Percentiles rank a stretch among this genome's conserved stretches.
Conservation (phyloP, 1,140 invertebrate genomes). For the Macrobrachium rosenbergii region DNA sequence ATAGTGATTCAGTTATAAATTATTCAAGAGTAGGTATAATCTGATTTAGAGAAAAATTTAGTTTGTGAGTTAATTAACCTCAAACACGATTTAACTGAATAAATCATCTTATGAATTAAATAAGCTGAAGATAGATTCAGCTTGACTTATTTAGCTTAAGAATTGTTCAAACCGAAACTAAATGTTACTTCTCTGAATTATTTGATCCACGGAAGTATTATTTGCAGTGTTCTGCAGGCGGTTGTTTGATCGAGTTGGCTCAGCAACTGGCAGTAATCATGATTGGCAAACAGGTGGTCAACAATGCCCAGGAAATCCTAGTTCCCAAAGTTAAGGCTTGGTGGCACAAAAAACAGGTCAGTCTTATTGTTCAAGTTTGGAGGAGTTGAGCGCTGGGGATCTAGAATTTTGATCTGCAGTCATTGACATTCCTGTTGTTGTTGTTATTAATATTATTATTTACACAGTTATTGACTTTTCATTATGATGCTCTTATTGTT, state of each 20-base stretch:
- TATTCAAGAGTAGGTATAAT: no score
- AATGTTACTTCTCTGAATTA: neutral
- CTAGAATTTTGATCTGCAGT: neutral
- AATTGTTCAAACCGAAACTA: no score
- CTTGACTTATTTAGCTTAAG: no score
- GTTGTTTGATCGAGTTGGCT: constrained; percentile 86
- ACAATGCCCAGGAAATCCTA: constrained; percentile 82
- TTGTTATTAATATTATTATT: constrained; percentile 26
- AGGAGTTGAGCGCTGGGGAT: neutral
- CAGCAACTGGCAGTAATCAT: constrained; percentile 88
- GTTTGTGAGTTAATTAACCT: no score
- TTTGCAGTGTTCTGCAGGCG: constrained; percentile 81
- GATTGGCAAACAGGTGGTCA: constrained; percentile 86
- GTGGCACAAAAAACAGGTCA: constrained; percentile 73
- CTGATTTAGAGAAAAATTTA: no score
- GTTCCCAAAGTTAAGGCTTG: constrained; percentile 78
- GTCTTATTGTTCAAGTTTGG: neutral
- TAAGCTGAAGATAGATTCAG: no score
- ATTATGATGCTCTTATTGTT: neutral
- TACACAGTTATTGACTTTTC: neutral
- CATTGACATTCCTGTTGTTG: neutral
- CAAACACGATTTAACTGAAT: no score
- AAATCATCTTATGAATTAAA: no score
- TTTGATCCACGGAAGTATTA: constrained; percentile 14
- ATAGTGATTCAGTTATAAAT: no score